These are phyloP conservation scores for Omphaloscelis lunosa DNA, from an alignment of 2,888 invertebrate species.

Conservation along the genomic window DNA sequence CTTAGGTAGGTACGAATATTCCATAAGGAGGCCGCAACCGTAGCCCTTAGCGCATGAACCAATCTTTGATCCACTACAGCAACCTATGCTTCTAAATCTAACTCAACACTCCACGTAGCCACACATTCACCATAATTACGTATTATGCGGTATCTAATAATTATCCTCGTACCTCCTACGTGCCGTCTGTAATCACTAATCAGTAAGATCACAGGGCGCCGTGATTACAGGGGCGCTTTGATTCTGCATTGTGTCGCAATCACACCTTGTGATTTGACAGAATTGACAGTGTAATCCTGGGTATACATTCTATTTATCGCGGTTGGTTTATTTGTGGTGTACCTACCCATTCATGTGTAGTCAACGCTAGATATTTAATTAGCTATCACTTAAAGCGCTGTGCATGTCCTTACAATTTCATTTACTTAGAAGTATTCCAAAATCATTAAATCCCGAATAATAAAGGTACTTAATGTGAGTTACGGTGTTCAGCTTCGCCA, in stretches of 20 bases:
- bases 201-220: slow-evolving; percentile 53
- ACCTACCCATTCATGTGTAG: no score
- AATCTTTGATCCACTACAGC: background rate
- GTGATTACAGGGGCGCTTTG: slow-evolving; percentile 60
- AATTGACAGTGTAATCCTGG: slow-evolving; percentile 41
- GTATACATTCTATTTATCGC: slow-evolving; percentile 30
- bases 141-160: slow-evolving; percentile 56
- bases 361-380: no score
- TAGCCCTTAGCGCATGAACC: background rate
- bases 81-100: background rate
- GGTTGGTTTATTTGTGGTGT: no score
- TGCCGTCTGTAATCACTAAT: slow-evolving; percentile 54
- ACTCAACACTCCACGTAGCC: background rate
- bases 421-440: no score
- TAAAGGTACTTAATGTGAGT: no score
- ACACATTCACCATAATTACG: slow-evolving; percentile 44
- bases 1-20: no score
- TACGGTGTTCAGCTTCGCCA: no score
- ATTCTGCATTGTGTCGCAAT: slow-evolving; percentile 61
- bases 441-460: no score
- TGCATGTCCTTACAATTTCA: no score
- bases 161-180: slow-evolving; percentile 52
- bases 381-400: no score
- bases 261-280: slow-evolving; percentile 65
- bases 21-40: background rate